Evolutionary conservation across 2,888 invertebrate species (phyloP).

Genomic region (Diarsia mendica): DNA sequence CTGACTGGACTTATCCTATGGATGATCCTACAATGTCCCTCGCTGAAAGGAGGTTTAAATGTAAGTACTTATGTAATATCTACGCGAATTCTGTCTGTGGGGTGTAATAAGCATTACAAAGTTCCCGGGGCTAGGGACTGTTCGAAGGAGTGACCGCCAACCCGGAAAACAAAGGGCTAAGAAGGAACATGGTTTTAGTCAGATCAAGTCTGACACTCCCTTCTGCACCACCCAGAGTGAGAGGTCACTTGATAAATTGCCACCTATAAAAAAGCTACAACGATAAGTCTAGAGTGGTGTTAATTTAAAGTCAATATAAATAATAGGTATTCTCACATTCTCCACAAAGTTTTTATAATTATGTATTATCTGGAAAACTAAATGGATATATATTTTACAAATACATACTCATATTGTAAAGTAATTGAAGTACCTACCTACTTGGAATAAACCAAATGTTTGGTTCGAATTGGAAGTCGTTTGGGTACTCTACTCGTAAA

Average conservation of each 20-base stretch:
- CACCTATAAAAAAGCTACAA: background rate
- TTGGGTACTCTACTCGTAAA: background rate
- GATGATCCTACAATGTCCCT: constrained; percentile 81
- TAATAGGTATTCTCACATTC: background rate
- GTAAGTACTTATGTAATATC: constrained; percentile 72
- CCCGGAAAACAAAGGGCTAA: too few species aligned
- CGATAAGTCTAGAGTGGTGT: background rate
- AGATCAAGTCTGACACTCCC: too few species aligned
- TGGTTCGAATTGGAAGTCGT: too few species aligned
- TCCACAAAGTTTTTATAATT: background rate
- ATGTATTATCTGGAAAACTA: background rate
- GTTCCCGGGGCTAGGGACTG: too few species aligned
- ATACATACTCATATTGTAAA: background rate
- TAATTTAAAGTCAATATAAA: background rate
- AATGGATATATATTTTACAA: background rate
- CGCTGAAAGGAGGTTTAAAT: constrained; percentile 89
- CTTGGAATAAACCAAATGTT: background rate
- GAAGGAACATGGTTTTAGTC: too few species aligned
- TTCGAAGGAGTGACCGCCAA: too few species aligned
- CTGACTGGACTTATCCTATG: constrained; percentile 91
- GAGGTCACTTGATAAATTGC: too few species aligned
- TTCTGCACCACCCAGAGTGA: too few species aligned
- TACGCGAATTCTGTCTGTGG: too few species aligned
- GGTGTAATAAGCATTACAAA: too few species aligned
- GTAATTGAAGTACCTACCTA: background rate